Evolutionary conservation across 1,140 invertebrate species (phyloP).

Genomic region (Musca vetustissima): DNA sequence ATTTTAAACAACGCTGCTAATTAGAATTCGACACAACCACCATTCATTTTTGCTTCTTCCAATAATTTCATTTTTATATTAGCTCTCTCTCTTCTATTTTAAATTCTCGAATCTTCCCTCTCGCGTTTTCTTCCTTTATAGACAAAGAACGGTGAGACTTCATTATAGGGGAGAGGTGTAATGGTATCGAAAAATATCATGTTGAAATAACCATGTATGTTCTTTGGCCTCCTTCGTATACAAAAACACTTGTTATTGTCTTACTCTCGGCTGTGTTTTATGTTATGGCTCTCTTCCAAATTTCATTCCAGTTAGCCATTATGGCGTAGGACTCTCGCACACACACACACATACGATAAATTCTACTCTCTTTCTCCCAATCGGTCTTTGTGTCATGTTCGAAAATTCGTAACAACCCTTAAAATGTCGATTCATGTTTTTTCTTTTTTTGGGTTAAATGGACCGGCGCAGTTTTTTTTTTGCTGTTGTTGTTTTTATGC

Average conservation of each 20-base stretch:
- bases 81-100: not conserved
- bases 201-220: no score
- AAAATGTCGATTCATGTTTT: no score
- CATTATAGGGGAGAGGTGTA: not conserved
- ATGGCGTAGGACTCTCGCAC: no score
- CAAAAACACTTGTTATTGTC: conserved; percentile 17
- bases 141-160: not conserved
- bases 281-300: not conserved
- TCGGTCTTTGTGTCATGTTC: no score
- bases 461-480: no score
- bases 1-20: no score
- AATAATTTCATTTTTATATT: not conserved
- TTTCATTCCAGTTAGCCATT: not conserved
- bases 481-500: no score
- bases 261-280: not conserved
- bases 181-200: no score
- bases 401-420: not conserved
- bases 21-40: no score
- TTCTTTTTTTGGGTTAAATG: no score
- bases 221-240: not conserved
- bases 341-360: no score
- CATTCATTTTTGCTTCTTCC: not conserved
- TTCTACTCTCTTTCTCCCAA: no score
- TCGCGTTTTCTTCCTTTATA: not conserved
- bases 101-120: not conserved